Conservation (phyloP, 2,888 invertebrate species). For the Sturmia bella region DNA sequence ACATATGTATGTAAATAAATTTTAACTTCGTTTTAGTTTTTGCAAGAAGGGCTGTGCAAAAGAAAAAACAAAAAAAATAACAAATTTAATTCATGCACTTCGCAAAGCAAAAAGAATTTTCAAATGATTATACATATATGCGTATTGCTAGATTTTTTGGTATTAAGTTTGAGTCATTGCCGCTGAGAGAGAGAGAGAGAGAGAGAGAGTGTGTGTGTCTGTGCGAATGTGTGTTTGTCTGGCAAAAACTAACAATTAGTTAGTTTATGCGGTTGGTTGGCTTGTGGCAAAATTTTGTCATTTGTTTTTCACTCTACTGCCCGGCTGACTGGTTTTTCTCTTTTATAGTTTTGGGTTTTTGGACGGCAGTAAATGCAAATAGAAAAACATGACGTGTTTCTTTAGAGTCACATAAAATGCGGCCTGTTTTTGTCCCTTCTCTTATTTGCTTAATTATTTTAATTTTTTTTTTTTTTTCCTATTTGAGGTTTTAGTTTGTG, state of each 20-base stretch:
- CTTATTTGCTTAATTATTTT: conserved; percentile 14
- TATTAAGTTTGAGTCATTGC: conserved; percentile 6
- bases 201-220: no score
- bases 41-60: neutral
- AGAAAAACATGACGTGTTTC: conserved; percentile 29
- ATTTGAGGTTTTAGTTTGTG: conserved; percentile 56
- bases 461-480: conserved; percentile 13
- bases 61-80: neutral
- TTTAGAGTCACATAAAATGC: conserved; percentile 38
- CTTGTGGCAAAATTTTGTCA: conserved; percentile 46
- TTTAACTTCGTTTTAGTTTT: conserved; percentile 12
- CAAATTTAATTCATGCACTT: conserved; percentile 5
- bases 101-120: conserved; percentile 47
- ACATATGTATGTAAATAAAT: conserved; percentile 39
- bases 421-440: conserved; percentile 2
- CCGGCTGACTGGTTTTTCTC: neutral
- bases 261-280: conserved; percentile 59
- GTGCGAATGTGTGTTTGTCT: conserved; percentile 22
- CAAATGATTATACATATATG: conserved; percentile 35
- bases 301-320: conserved; percentile 20
- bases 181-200: neutral
- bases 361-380: conserved; percentile 41
- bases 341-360: neutral
- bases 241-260: conserved; percentile 56
- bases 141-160: conserved; percentile 11